Percentiles rank a stretch among this genome's conserved stretches.
These are phyloP conservation scores for Epinephelus lanceolatus DNA, from an alignment of 2,113 vertebrate genomes.

Conservation along the genomic window DNA sequence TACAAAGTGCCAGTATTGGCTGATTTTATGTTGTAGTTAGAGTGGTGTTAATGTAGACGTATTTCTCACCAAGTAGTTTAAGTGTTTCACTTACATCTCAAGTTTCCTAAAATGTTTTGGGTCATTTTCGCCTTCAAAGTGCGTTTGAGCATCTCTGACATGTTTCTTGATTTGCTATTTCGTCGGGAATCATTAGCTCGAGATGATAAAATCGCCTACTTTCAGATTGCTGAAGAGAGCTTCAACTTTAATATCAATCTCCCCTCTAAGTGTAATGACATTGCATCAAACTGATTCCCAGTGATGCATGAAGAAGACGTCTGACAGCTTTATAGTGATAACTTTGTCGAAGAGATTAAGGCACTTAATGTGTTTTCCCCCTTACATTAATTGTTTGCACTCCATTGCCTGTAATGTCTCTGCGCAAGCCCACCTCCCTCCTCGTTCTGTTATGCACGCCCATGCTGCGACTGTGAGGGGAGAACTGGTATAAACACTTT, in stretches of 20 bases:
- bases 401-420: slow-evolving; percentile 80
- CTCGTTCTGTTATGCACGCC: slow-evolving; percentile 62
- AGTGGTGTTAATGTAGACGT: neutral
- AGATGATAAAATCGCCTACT: slow-evolving; percentile 62
- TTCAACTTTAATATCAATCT: slow-evolving; percentile 73
- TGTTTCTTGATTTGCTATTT: slow-evolving; percentile 53
- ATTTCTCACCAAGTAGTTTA: neutral
- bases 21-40: slow-evolving; percentile 10
- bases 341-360: slow-evolving; percentile 82
- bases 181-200: slow-evolving; percentile 61
- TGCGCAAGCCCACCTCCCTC: slow-evolving; percentile 60
- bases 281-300: slow-evolving; percentile 75
- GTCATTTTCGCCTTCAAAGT: slow-evolving; percentile 2
- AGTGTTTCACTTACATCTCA: slow-evolving; percentile 20
- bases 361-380: slow-evolving; percentile 78
- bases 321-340: slow-evolving; percentile 81
- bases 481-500: slow-evolving; percentile 74
- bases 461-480: slow-evolving; percentile 71
- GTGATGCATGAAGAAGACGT: slow-evolving; percentile 77
- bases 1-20: neutral
- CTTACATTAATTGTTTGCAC: slow-evolving; percentile 84
- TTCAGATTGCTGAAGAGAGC: slow-evolving; percentile 46
- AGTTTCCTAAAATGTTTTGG: neutral
- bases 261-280: slow-evolving; percentile 70
- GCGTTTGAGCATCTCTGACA: slow-evolving; percentile 33